phyloP scores from a whole-genome alignment of 2,888 invertebrate genomes.

The Melieria omissa region DNA sequence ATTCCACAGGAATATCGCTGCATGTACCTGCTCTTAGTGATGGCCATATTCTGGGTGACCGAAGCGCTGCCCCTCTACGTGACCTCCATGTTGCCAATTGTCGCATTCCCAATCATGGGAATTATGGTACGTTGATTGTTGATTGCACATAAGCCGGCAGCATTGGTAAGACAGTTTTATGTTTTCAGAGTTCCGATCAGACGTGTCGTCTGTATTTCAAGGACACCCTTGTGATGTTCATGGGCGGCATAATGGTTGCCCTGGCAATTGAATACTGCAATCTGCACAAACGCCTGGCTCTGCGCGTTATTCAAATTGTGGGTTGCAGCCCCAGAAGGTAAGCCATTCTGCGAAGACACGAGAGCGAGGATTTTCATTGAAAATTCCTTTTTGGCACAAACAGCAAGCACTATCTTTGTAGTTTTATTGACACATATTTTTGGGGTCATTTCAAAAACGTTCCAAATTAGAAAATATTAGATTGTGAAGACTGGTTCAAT shows the following conservation, averaged over 20 bases:
- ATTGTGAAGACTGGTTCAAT: no score
- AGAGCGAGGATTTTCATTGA: no score
- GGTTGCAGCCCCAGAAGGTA: slow-evolving; percentile 80
- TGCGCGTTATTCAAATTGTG: slow-evolving; percentile 82
- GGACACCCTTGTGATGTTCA: slow-evolving; percentile 87
- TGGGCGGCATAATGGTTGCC: slow-evolving; percentile 91
- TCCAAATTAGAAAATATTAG: no score
- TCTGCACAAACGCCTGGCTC: slow-evolving; percentile 86
- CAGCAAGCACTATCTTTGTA: no score
- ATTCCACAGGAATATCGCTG: slow-evolving; percentile 74
- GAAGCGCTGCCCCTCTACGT: slow-evolving; percentile 85
- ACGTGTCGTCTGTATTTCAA: slow-evolving; percentile 82
- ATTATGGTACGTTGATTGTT: slow-evolving; percentile 70
- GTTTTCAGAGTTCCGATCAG: slow-evolving; percentile 66
- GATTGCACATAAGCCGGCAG: slow-evolving; percentile 28
- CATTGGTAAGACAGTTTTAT: slow-evolving; percentile 23
- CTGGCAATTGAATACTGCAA: slow-evolving; percentile 91
- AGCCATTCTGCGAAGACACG: slow-evolving; percentile 28
- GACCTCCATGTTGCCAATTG: slow-evolving; percentile 85
- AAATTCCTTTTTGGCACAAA: no score
- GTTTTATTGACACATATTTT: no score
- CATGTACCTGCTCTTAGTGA: slow-evolving; percentile 81
- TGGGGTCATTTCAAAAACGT: no score
- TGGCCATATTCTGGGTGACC: slow-evolving; percentile 87
- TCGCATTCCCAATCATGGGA: slow-evolving; percentile 85